These are phyloP conservation scores for Colistium nudipinnis DNA, from an alignment of 2,113 vertebrate species.

Conservation along the genomic window DNA sequence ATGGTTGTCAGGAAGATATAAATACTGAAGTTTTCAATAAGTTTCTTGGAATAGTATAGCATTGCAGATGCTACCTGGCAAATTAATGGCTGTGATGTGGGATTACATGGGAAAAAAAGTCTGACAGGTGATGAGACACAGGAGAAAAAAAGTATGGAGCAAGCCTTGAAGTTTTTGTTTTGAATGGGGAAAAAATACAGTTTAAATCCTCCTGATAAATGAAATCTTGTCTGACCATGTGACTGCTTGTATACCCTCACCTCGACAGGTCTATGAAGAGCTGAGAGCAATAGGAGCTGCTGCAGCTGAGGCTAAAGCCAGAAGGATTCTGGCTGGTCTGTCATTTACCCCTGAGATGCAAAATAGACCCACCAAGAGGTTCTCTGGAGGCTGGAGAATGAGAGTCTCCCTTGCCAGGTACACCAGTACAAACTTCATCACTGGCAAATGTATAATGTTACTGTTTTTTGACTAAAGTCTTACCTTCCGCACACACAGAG, in stretches of 20 bases:
- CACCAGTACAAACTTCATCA: neutral
- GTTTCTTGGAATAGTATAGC: no score
- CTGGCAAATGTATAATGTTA: no score
- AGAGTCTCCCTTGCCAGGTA: conserved; percentile 93
- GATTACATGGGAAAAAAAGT: no score
- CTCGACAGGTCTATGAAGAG: conserved; percentile 89
- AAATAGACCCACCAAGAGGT: conserved; percentile 90
- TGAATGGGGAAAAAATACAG: no score
- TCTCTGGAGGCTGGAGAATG: conserved; percentile 95
- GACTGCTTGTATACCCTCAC: neutral
- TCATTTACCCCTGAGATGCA: conserved; percentile 94
- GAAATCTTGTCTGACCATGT: neutral
- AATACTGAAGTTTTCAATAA: no score
- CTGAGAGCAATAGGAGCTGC: conserved; percentile 87
- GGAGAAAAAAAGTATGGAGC: no score
- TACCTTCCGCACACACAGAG: conserved; percentile 73
- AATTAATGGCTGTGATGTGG: no score
- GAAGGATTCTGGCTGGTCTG: conserved; percentile 90
- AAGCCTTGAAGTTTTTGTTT: no score
- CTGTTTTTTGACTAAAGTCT: neutral
- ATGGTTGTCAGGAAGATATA: no score
- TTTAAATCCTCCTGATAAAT: no score
- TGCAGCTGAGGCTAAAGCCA: conserved; percentile 90
- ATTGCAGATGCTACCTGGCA: no score
- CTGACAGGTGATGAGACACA: no score